phyloP scores from a whole-genome alignment of 2,888 invertebrate species.

The Aporophyla lueneburgensis region DNA sequence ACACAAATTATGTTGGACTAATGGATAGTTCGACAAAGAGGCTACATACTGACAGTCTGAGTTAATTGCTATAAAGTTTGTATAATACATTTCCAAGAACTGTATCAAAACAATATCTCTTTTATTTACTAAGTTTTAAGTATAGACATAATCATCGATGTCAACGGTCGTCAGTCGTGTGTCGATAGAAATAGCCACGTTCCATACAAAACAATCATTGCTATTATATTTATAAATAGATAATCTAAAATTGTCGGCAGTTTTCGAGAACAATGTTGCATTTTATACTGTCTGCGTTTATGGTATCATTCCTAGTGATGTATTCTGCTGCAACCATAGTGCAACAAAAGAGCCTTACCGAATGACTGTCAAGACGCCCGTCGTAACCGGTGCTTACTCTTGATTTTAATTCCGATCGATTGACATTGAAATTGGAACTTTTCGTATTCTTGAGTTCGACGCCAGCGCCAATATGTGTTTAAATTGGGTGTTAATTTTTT shows the following conservation, averaged over 20 bases:
- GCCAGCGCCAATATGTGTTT: no score
- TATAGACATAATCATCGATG: neutral
- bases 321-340: neutral
- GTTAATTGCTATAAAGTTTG: neutral
- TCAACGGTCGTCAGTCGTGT: constrained; percentile 13
- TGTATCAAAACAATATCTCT: constrained; percentile 14
- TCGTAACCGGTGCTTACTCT: no score
- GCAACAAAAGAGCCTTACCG: neutral
- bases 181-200: constrained; percentile 34
- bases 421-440: no score
- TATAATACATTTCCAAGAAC: constrained; percentile 7
- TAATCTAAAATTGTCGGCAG: neutral
- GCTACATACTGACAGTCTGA: neutral
- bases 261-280: neutral
- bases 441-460: no score
- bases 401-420: no score
- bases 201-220: constrained; percentile 45
- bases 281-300: neutral
- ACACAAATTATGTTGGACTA: neutral
- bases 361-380: neutral
- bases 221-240: constrained; percentile 29
- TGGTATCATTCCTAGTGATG: constrained; percentile 2
- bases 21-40: neutral
- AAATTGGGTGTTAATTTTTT: no score
- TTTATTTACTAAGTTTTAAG: constrained; percentile 8